Conservation (phyloP, 2,797 vertebrate species). For the Silurus aristotelis region DNA sequence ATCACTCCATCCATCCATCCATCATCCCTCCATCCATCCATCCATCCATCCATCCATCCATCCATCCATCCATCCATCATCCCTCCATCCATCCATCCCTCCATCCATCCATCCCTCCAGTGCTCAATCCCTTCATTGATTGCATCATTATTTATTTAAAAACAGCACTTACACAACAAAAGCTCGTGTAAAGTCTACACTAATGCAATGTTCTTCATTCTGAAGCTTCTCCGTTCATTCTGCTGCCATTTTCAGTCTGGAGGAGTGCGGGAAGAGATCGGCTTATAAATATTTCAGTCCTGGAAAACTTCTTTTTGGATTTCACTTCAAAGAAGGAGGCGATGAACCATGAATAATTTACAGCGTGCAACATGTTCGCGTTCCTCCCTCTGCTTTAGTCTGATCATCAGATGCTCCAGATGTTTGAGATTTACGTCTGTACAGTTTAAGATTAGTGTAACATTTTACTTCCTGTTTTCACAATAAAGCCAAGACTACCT, state of each 20-base stretch:
- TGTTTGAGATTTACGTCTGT: not conserved
- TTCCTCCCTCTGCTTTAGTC: conserved; percentile 68
- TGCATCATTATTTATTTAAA: conserved; percentile 10
- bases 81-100: not conserved
- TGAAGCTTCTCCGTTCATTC: not conserved
- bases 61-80: too few species aligned
- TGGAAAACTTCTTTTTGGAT: conserved; percentile 16
- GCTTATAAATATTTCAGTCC: not conserved
- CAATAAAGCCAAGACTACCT: not conserved
- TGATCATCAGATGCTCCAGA: conserved; percentile 66
- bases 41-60: not conserved
- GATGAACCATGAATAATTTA: conserved; percentile 78
- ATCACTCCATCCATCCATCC: too few species aligned
- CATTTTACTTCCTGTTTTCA: not conserved
- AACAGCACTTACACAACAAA: not conserved
- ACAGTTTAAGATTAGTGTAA: not conserved
- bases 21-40: not conserved
- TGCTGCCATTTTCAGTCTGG: not conserved
- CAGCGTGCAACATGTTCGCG: conserved; percentile 71
- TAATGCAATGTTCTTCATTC: not conserved
- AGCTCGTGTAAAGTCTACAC: not conserved
- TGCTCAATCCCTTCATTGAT: not conserved
- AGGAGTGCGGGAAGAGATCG: not conserved
- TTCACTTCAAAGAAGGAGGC: conserved; percentile 71
- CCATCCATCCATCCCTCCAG: not conserved